phyloP scores from a whole-genome alignment of 1,140 invertebrate species.

The Penaeus japonicus region DNA sequence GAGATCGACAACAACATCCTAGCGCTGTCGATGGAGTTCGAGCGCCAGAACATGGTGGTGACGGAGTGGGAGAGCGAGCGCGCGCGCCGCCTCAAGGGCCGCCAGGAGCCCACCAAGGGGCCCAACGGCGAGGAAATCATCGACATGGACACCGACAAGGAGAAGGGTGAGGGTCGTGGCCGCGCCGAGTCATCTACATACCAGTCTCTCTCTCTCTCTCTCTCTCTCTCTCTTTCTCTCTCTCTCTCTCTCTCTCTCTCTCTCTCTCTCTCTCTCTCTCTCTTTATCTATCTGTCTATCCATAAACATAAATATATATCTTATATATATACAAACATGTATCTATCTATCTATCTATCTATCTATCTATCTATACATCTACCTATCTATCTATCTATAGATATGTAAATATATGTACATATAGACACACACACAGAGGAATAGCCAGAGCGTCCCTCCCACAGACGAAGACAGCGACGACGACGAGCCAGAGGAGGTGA shows the following conservation, averaged over 20 bases:
- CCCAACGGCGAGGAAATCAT: conserved; percentile 50
- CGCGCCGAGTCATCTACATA: too few species aligned
- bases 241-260: too few species aligned
- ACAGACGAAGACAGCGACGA: conserved; percentile 40
- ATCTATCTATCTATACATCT: too few species aligned
- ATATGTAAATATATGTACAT: not conserved
- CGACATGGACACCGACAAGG: conserved; percentile 57
- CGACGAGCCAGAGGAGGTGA: conserved; percentile 77
- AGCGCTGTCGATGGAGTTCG: conserved; percentile 82
- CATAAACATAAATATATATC: too few species aligned
- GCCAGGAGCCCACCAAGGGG: conserved; percentile 28
- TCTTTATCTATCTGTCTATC: too few species aligned
- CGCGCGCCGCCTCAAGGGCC: not conserved
- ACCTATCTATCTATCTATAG: too few species aligned
- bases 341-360: too few species aligned
- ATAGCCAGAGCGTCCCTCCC: not conserved
- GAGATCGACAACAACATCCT: conserved; percentile 85
- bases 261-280: too few species aligned
- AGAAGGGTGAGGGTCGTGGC: conserved; percentile 23
- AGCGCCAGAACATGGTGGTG: conserved; percentile 84
- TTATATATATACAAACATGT: too few species aligned
- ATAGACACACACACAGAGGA: not conserved
- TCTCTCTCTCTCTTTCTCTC: too few species aligned
- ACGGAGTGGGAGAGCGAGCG: conserved; percentile 79
- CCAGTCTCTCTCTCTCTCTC: too few species aligned